Evolutionary conservation across 1,140 invertebrate genomes (phyloP).

Genomic region (Zaprionus gabonicus): DNA sequence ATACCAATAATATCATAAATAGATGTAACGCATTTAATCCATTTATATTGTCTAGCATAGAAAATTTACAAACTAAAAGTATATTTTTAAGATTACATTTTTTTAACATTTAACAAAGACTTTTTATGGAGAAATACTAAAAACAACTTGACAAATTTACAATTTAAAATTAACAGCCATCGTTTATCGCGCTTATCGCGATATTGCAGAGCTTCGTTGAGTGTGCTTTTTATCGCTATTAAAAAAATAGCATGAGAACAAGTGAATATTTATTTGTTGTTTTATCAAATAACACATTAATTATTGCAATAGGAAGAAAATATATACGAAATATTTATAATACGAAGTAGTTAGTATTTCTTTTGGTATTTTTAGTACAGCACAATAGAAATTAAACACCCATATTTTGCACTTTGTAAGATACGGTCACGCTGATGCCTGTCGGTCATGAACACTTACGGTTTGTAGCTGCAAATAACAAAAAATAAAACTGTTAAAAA

Average conservation of each 20-base stretch:
- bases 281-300: background rate
- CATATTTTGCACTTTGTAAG: background rate
- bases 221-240: background rate
- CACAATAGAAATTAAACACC: background rate
- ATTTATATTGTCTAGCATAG: background rate
- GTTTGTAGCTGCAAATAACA: constrained; percentile 70
- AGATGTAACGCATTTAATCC: background rate
- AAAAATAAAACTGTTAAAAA: constrained; percentile 32
- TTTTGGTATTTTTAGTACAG: constrained; percentile 2
- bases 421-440: constrained; percentile 36
- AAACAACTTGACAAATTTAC: background rate
- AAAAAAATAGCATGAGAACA: too few relatives aligned
- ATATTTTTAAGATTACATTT: background rate
- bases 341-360: background rate
- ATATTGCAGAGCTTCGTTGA: constrained; percentile 10
- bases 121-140: background rate
- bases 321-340: background rate
- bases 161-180: background rate
- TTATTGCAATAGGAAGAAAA: background rate
- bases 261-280: background rate
- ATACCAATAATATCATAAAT: background rate
- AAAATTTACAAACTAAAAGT: background rate
- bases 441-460: constrained; percentile 69
- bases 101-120: background rate
- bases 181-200: background rate